Percentiles rank a stretch among this genome's conserved stretches.
Evolutionary conservation across 2,888 invertebrate species (phyloP).

Genomic region (Chrysotoxum bicinctum): DNA sequence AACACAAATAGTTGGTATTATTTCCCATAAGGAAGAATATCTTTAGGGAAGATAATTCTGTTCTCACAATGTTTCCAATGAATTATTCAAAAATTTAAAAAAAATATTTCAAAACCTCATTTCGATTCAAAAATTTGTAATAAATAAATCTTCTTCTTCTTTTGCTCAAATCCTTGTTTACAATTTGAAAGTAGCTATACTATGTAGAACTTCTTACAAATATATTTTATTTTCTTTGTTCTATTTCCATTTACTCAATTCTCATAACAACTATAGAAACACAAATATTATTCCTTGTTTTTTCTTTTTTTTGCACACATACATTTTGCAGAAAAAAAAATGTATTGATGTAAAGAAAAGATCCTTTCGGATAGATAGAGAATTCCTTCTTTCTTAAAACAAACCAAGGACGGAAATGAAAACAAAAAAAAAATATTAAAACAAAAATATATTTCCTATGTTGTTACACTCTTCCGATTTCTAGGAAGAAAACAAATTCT

Average conservation of each 20-base stretch:
- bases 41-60: too few relatives aligned
- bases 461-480: neutral
- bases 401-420: neutral
- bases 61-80: too few relatives aligned
- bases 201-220: neutral
- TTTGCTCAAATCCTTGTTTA: neutral
- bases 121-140: neutral
- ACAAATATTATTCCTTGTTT: constrained; percentile 4
- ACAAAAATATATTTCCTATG: neutral
- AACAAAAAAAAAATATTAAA: neutral
- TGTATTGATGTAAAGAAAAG: neutral
- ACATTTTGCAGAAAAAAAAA: neutral
- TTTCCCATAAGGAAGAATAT: too few relatives aligned
- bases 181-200: too few relatives aligned
- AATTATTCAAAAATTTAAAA: too few relatives aligned
- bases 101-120: neutral
- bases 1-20: too few relatives aligned
- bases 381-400: neutral
- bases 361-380: neutral
- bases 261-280: neutral
- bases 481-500: constrained; percentile 2
- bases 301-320: neutral
- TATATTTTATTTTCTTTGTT: neutral
- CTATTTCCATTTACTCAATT: neutral
- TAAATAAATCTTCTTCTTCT: neutral